Evolutionary conservation across 2,888 invertebrate species (phyloP), one percentile per base, ranked within the genome.

Genomic region (Euphydryas editha): DNA sequence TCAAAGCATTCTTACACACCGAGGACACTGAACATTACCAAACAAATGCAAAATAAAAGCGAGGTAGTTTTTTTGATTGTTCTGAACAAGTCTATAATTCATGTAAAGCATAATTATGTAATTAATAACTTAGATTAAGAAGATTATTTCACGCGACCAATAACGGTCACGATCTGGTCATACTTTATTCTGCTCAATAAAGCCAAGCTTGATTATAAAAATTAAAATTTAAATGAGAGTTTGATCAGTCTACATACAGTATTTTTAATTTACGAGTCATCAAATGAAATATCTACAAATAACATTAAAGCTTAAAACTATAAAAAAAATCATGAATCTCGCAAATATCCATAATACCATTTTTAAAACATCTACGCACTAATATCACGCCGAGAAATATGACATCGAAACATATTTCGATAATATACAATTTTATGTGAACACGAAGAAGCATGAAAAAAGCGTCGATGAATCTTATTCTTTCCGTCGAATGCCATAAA

Each of bases 331-430:
- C 81, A 81, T 58, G 20, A 51, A 44, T 54, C 21, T 24, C 21
- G 21, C 24, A n/a, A 42, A 44, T 56, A 46, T 61, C 30, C 24
- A 58, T 46, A 20, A 30, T 13, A 36, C 42, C 51, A 11, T 72
- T 81, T 70, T 73, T 44, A 44, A 82, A 51, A 81, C 79, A 80
- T 84, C 86, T 89, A 87, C 79, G 74, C 75, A 82, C 87, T 90
- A 90, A 86, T 89, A 91, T 90, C 90, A 91, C 90, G 85, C 84
- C 79, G 81, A 78, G 78, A 77, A 74, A 82, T 78, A 60, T 85
- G 36, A 30, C 24, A 30, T 36, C 3, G 8, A 2, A 17, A 3
- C 54, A 51, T 36, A 47, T 49, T 59, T 37, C 18, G 49, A 24
- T 44, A 30, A 24, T 46, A 44, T 36, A 59, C 37, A 37, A 47